These are phyloP conservation scores for Parotia lawesii DNA, from an alignment of 2,113 vertebrate genomes.

Conservation along the genomic window DNA sequence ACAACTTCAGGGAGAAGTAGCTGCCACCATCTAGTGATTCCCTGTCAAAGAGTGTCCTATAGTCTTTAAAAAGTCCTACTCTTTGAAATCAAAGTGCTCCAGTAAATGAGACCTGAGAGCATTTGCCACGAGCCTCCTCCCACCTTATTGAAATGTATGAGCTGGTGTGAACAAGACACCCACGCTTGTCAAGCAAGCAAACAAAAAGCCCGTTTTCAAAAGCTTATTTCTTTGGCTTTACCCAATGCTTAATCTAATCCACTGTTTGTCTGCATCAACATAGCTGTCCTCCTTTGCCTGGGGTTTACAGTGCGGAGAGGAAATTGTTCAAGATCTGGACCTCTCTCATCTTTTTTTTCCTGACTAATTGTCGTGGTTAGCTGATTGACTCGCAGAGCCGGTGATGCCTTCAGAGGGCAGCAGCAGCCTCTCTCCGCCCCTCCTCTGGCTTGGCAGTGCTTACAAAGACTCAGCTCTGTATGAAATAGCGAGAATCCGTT, in stretches of 20 bases:
- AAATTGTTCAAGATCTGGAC: neutral
- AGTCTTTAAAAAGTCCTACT: neutral
- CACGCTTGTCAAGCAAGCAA: rapidly evolving
- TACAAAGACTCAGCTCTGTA: rapidly evolving
- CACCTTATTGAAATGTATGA: neutral
- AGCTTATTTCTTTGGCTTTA: neutral
- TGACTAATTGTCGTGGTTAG: neutral
- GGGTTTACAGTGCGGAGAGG: neutral
- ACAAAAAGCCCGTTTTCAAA: neutral
- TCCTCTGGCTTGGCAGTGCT: neutral
- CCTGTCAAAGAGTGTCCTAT: neutral
- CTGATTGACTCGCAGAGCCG: neutral
- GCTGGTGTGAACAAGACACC: neutral
- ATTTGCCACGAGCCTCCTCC: neutral
- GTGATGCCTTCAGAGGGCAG: neutral
- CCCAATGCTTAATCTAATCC: neutral
- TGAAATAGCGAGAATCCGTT: rapidly evolving
- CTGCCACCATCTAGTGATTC: neutral
- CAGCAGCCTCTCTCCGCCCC: neutral
- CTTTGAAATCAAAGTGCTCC: neutral
- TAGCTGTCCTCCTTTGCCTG: neutral
- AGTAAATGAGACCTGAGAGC: neutral
- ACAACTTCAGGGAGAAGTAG: neutral
- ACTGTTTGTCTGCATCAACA: neutral
- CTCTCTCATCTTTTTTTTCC: too few species aligned